phyloP scores from a whole-genome alignment of 1,140 invertebrate genomes.

The Andrena cerasifolii region DNA sequence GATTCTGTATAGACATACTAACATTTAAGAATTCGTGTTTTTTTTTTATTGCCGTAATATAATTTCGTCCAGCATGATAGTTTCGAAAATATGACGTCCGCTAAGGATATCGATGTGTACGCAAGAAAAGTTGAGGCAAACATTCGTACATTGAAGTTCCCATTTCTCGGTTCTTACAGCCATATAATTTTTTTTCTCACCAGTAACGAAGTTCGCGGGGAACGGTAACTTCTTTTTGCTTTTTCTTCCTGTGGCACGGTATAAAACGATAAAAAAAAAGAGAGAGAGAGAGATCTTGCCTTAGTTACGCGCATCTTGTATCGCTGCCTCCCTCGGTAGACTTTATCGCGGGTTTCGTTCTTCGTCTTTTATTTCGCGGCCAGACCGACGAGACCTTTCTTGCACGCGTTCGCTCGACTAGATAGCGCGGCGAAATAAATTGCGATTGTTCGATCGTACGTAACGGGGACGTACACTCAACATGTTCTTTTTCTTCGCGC shows the following conservation, averaged over 20 bases:
- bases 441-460: constrained; percentile 16
- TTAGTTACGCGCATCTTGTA: not conserved
- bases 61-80: not conserved
- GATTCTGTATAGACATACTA: too few relatives aligned
- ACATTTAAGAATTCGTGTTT: too few relatives aligned
- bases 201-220: constrained; percentile 5
- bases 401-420: not conserved
- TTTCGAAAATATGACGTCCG: not conserved
- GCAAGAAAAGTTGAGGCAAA: not conserved
- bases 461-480: not conserved
- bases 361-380: not conserved
- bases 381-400: not conserved
- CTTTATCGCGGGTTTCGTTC: constrained; percentile 5
- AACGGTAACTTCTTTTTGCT: not conserved
- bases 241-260: not conserved
- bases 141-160: not conserved
- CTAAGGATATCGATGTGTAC: too few relatives aligned
- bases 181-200: not conserved
- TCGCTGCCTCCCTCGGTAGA: not conserved
- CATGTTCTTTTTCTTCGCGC: not conserved
- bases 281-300: too few relatives aligned
- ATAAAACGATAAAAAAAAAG: not conserved
- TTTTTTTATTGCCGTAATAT: too few relatives aligned
- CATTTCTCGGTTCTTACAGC: not conserved
- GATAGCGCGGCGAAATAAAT: constrained; percentile 38